Conservation (phyloP, 2,797 vertebrate genomes). For the Malurus splendens region DNA sequence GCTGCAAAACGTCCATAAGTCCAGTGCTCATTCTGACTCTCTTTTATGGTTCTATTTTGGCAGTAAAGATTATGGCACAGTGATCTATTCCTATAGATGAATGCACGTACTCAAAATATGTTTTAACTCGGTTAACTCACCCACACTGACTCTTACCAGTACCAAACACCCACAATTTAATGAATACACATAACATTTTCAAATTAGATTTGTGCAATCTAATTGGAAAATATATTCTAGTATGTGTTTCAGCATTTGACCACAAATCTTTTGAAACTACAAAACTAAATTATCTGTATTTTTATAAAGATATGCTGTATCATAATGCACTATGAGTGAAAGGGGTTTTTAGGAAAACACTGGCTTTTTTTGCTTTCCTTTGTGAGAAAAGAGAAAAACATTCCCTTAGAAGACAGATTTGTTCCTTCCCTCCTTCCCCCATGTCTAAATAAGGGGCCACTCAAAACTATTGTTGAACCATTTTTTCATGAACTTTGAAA, state of each 20-base stretch:
- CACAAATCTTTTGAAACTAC: background rate
- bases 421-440: background rate
- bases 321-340: background rate
- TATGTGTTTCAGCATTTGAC: background rate
- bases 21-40: background rate
- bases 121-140: background rate
- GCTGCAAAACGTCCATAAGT: background rate
- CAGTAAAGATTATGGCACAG: background rate
- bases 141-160: background rate
- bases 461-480: background rate
- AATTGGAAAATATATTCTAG: background rate
- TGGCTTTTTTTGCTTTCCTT: background rate
- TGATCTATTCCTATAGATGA: background rate
- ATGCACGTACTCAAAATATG: background rate
- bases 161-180: background rate
- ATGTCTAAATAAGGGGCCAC: background rate
- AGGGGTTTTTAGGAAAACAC: background rate
- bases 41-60: background rate
- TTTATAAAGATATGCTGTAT: background rate
- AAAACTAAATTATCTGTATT: background rate
- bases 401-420: background rate
- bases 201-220: background rate
- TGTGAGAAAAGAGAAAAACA: background rate
- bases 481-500: background rate
- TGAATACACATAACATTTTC: background rate